These are phyloP conservation scores for Tricholaema leucomelas DNA, from an alignment of 2,113 vertebrate species.

Conservation along the genomic window DNA sequence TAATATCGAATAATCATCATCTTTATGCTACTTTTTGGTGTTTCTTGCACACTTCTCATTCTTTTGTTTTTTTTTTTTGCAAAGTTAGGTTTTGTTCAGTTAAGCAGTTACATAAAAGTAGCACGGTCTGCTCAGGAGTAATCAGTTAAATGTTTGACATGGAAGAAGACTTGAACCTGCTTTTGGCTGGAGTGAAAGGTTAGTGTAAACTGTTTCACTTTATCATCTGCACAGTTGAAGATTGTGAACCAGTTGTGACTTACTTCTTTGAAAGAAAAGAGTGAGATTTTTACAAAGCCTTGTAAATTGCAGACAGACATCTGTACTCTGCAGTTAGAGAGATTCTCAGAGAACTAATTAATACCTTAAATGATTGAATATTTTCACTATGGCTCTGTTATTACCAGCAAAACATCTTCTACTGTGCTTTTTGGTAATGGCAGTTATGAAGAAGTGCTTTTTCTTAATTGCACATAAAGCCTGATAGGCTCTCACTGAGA, in stretches of 20 bases:
- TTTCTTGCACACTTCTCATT: not conserved
- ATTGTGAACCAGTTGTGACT: not conserved
- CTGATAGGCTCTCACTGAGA: accelerated
- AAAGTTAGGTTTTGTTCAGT: not conserved
- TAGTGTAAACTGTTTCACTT: not conserved
- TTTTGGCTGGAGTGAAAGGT: not conserved
- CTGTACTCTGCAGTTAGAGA: not conserved
- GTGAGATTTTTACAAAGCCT: not conserved
- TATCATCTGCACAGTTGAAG: not conserved
- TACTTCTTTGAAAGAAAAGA: not conserved
- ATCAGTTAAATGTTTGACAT: not conserved
- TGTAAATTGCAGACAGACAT: not conserved
- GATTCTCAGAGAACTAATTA: not conserved
- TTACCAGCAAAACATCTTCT: not conserved
- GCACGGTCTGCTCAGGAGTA: not conserved
- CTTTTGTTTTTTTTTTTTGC: not conserved
- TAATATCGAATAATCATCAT: not conserved
- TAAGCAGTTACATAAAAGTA: not conserved
- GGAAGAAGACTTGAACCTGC: not conserved
- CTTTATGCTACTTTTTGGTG: not conserved
- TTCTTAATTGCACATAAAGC: not conserved
- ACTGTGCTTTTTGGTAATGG: not conserved
- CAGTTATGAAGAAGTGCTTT: not conserved
- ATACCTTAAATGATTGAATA: not conserved
- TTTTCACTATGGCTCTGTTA: not conserved